Evolutionary conservation across 2,797 vertebrate species (phyloP).

Genomic region (Otus scops): DNA sequence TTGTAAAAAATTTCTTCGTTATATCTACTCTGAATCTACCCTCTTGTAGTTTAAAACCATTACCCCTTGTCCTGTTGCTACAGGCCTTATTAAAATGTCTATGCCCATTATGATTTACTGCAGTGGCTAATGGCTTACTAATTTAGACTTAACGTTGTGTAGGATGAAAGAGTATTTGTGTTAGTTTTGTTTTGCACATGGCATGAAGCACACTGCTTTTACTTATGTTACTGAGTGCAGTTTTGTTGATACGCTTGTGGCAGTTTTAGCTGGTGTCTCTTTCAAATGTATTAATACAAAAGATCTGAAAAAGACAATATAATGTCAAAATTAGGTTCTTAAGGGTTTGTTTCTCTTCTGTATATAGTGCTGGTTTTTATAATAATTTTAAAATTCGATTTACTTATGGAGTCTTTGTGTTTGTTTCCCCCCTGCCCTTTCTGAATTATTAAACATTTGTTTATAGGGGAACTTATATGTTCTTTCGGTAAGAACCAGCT

Average conservation of each 20-base stretch:
- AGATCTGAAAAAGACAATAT: neutral
- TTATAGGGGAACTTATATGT: neutral
- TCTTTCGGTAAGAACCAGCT: neutral
- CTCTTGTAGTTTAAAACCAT: neutral
- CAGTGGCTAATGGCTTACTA: neutral
- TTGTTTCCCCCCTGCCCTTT: neutral
- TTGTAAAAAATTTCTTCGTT: neutral
- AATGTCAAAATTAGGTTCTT: neutral
- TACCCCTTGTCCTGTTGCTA: fast-evolving
- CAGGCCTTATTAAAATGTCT: neutral
- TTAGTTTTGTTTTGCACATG: neutral
- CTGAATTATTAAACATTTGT: neutral
- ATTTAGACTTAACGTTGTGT: neutral
- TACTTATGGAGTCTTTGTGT: neutral
- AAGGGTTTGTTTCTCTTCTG: neutral
- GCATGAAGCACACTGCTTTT: neutral
- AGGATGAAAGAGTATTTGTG: neutral
- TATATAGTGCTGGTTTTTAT: neutral
- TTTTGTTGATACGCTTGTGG: neutral
- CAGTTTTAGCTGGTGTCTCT: neutral
- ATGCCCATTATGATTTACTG: neutral
- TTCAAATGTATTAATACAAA: neutral
- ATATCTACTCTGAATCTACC: neutral
- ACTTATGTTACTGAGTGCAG: neutral
- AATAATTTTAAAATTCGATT: neutral